Base-by-base conservation (phyloP, 1,140 invertebrate genomes). In the Euwallacea fornicatus region DNA sequence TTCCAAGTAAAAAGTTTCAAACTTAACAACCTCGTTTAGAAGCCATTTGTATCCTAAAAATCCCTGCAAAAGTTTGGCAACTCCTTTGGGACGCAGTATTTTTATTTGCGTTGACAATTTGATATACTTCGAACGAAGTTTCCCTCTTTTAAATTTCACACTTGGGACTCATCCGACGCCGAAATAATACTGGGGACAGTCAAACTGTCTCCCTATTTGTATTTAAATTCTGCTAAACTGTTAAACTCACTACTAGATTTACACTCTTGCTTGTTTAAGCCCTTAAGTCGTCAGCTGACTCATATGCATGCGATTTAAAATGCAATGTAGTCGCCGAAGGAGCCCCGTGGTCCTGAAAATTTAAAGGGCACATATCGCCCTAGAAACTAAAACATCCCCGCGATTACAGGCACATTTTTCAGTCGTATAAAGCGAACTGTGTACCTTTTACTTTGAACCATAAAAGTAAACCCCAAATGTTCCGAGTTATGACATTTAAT, bases 31-130 rank as follows among this genome's bases (percentile, higher is more conserved):
- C 4, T 33, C 21, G 21, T 33, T 33, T 33, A 33, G 21, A 33
- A 33, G 21, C 21, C 4, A 33, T 33, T 33, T 33, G 21, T 33
- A 33, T 33, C 21, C 21, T 33, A 33, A 33, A 33, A 33, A 33
- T 33, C 21, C 21, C 21, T 33, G 21, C 21, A 33, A 33, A 33
- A 33, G 21, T 33, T 64, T 64, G 2, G 15, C 43, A 64, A 21
- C 43, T 53, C 62, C 62, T 44, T 21, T 0, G 46, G 21, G 16
- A 7, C 9, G 44, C 62, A 9, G 53, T 64, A 64, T 64, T 64
- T 64, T 64, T 64, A 64, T 64, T 64, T 64, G 62, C 62, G 62
- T 64, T 64, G 62, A 64, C 62, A 64, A 64, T 64, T 64, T 64
- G 62, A 64, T 64, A 53, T 64, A 64, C 60, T 62, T 44, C 9